Evolutionary conservation across 2,888 invertebrate genomes (phyloP).

Genomic region (Notocelia uddmanniana): DNA sequence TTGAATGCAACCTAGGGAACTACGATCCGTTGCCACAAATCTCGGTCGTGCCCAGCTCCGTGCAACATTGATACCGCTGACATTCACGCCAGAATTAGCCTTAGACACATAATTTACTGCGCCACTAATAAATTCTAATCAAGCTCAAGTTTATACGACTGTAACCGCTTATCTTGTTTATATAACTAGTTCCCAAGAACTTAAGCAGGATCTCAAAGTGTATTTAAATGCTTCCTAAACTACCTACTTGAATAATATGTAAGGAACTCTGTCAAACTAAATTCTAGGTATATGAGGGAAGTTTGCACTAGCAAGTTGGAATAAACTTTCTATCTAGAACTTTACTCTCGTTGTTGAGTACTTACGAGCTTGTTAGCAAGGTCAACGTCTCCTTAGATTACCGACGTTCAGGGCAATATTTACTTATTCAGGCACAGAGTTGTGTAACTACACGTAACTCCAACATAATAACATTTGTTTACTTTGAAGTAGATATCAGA

Average conservation of each 20-base stretch:
- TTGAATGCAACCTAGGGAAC: conserved; percentile 42
- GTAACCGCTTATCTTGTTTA: conserved; percentile 35
- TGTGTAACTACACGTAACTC: conserved; percentile 23
- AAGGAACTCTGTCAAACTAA: conserved; percentile 39
- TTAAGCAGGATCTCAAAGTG: conserved; percentile 16
- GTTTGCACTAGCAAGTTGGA: conserved; percentile 29
- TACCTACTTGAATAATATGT: conserved; percentile 31
- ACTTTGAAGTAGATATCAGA: background rate
- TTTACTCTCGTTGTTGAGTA: conserved; percentile 39
- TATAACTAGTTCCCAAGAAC: conserved; percentile 24
- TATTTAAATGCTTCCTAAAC: conserved; percentile 27
- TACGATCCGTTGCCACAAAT: conserved; percentile 39
- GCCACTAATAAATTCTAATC: conserved; percentile 40
- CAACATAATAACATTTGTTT: background rate
- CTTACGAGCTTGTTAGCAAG: conserved; percentile 33
- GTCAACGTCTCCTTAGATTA: conserved; percentile 37
- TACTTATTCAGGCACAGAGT: conserved; percentile 10
- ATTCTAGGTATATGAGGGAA: conserved; percentile 40
- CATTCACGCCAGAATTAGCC: conserved; percentile 41
- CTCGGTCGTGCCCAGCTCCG: conserved; percentile 37
- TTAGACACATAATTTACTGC: conserved; percentile 25
- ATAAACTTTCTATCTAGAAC: conserved; percentile 42
- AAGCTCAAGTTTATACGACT: conserved; percentile 40
- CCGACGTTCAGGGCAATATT: conserved; percentile 12
- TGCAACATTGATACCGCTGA: conserved; percentile 44